Evolutionary conservation across 2,888 invertebrate genomes (phyloP), one percentile per base, ranked within the genome.

Genomic region (Stenchaetothrips biformis): DNA sequence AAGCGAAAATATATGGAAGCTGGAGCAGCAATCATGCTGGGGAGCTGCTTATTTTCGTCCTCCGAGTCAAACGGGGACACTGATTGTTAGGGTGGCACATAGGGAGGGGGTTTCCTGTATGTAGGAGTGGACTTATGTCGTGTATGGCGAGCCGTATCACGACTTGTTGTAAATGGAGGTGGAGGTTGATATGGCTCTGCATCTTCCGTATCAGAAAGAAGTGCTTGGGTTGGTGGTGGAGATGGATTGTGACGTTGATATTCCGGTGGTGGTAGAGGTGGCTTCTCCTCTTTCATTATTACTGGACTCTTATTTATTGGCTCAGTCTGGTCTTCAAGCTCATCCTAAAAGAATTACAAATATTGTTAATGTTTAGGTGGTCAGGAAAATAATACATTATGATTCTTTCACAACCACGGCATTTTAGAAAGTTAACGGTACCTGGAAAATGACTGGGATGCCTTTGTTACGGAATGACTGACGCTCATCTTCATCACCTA

Each of bases 61-160:
- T 67, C 67, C 67, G 67, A 67, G 67, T 67, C 67, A 25, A 67
- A 67, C 67, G 67, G 67, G 67, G 67, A 81, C 80, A 79, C 80
- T 62, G 62, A 79, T 85, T 86, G 87, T 96, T 97, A 98, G 88
- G 98, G 98, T 84, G 98, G 97, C 85, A 98, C 97, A 88, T 98
- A 98, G 67, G 98, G 98, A 82, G 98, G 97, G 79, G 98, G 98
- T 88, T 96, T 95, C 86, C 97, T 92, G 90, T 97, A 96, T 84
- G 95, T 95, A 82, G 96, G 95, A 79, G 95, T 94, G 82, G 95
- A 92, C 85, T 93, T 95, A 80, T 95, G 95, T 83, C 93, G 90
- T 84, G 92, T 92, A 81, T 92, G 92, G 84, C 92, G 90, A 83
- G 91, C 91, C 82, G 90, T 92, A 82, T 95, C 94, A 84, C 94